Evolutionary conservation across 2,797 vertebrate species (phyloP), one percentile per base, ranked within the genome.

Genomic region (Poecilia velifera): DNA sequence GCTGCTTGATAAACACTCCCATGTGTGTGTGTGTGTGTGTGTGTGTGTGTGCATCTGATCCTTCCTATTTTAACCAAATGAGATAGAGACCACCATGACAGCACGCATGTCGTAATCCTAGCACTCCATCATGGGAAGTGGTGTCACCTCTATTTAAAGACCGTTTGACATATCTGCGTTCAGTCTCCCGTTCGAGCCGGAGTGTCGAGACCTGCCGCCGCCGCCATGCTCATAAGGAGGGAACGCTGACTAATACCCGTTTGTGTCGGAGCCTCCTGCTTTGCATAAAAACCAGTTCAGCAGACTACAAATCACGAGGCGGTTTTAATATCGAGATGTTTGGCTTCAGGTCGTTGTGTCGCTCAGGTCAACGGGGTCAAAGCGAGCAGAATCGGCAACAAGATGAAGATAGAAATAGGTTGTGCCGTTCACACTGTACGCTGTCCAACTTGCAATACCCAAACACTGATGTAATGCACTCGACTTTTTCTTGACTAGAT

Each of bases 81-180:
- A 84, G 87, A 89, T 88, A 78, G 83, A 72, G 53, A 3, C 64
- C 76, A 43, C 72, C n/a, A 46, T 55, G 80, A 45, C 46, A 1
- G 9, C 4, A 12, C 77, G 36, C 5, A 0, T 47, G 68, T 72
- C 46, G 66, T 87, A 72, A 87, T 84, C 78, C 53, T 34, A 45
- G 25, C 39, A 5, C 73, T 57, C 72, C 6, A 62, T 75, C 34
- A 0, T 16, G 22, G 53, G 78, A 82, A 75, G 59, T 34, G 59
- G n/a, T 57, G 51, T 88, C 87, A 73, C 84, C 59, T 86, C 86
- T 92, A 82, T 90, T 93, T 85, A 75, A 72, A 83, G 88, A 1
- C n/a, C 51, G 55, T 47, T 66, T 81, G 81, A 79, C 84, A 76
- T 82, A 62, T 87, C 90, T 90, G 84, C 80, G 85, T 84, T 88